These are phyloP conservation scores for Spheniscus mendiculus DNA, from an alignment of 2,113 vertebrate species.

Conservation along the genomic window DNA sequence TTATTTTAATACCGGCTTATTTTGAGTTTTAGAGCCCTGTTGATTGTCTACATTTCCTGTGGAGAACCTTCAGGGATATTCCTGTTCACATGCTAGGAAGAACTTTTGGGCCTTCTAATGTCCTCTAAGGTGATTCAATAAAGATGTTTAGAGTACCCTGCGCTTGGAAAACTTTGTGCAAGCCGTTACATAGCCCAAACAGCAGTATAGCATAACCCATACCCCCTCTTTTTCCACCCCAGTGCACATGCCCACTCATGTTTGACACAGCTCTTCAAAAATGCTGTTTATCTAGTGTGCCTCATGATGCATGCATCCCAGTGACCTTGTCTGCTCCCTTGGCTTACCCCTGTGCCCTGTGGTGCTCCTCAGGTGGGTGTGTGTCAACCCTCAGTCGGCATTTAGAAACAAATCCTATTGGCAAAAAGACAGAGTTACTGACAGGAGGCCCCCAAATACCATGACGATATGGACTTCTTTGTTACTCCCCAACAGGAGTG, in stretches of 20 bases:
- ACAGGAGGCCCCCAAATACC: background rate
- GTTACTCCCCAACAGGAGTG: background rate
- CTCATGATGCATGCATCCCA: background rate
- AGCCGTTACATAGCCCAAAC: background rate
- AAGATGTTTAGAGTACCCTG: rapidly evolving
- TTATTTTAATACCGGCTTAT: background rate
- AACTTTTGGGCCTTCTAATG: background rate
- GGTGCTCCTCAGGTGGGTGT: background rate
- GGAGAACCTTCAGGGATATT: background rate
- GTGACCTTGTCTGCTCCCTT: background rate
- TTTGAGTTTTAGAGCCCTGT: background rate
- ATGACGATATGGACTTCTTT: background rate
- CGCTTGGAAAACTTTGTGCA: background rate
- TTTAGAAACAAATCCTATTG: background rate
- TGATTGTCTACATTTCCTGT: background rate
- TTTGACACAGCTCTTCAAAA: background rate
- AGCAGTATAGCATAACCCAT: background rate
- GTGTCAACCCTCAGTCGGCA: background rate
- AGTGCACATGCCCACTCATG: background rate
- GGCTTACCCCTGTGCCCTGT: background rate
- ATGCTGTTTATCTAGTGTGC: background rate
- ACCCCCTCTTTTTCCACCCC: background rate
- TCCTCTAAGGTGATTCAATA: background rate
- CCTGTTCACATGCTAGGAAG: background rate
- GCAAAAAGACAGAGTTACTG: background rate